phyloP scores from a whole-genome alignment of 1,140 invertebrate species.

The Calephelis nemesis region DNA sequence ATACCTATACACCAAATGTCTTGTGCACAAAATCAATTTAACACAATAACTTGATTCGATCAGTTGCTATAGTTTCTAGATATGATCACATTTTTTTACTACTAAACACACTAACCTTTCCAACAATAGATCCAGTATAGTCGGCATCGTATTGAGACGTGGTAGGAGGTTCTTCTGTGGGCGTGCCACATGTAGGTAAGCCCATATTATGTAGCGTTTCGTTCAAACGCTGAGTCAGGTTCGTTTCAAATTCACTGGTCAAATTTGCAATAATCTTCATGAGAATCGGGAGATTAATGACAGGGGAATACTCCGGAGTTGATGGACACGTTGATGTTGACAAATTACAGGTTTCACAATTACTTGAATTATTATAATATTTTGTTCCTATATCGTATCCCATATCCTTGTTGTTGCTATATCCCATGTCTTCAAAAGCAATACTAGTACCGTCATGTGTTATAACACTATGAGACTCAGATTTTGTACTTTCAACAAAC shows the following conservation, averaged over 20 bases:
- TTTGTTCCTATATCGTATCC: too few species aligned
- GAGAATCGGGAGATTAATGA: conserved; percentile 35
- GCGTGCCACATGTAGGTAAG: conserved; percentile 39
- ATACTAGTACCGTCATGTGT: too few species aligned
- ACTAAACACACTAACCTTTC: background rate
- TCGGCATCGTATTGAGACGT: conserved; percentile 39
- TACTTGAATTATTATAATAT: too few species aligned
- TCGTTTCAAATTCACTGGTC: conserved; percentile 43
- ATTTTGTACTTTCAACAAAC: too few species aligned
- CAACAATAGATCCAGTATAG: conserved; percentile 23
- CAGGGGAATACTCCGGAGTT: background rate
- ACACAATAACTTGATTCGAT: too few species aligned
- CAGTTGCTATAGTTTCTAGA: too few species aligned
- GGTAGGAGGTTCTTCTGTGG: conserved; percentile 21
- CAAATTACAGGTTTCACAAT: background rate
- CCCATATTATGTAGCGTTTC: conserved; percentile 36
- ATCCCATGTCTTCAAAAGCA: too few species aligned
- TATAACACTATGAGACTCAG: too few species aligned
- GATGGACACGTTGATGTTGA: background rate
- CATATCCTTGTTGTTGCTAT: too few species aligned
- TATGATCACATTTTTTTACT: too few species aligned
- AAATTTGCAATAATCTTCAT: conserved; percentile 42
- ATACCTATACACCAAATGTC: too few species aligned
- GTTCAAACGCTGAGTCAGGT: conserved; percentile 44
- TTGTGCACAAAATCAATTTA: too few species aligned